These are phyloP conservation scores for Hirudo medicinalis DNA, from an alignment of 1,140 invertebrate genomes.

Conservation along the genomic window DNA sequence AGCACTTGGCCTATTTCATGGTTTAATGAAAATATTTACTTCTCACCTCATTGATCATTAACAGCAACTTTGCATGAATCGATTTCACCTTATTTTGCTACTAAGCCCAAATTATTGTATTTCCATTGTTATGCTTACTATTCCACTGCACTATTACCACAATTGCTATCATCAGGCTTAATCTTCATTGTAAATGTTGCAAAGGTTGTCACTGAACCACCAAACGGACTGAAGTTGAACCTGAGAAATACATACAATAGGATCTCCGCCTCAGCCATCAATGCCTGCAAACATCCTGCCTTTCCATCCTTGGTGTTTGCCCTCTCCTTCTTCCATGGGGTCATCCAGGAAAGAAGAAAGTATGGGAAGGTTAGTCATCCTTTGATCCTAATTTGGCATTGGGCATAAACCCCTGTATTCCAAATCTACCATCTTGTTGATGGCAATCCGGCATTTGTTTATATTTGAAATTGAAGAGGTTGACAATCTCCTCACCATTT, in stretches of 20 bases:
- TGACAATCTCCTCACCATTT: no score
- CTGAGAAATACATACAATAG: constrained; percentile 75
- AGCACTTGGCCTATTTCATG: not conserved
- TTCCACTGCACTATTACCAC: no score
- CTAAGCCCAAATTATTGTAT: no score
- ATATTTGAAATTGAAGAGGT: no score
- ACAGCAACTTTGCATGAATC: no score
- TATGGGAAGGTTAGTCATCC: constrained; percentile 58
- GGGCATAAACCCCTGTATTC: no score
- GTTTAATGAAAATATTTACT: not conserved
- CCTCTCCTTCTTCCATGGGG: constrained; percentile 53
- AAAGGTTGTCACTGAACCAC: constrained; percentile 71
- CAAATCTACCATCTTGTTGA: not conserved
- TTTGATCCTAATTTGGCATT: constrained; percentile 42
- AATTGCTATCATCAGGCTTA: no score
- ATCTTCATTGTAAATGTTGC: no score
- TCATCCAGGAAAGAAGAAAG: constrained; percentile 66
- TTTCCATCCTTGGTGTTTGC: constrained; percentile 27
- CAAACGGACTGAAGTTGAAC: constrained; percentile 75
- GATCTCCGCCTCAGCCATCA: constrained; percentile 55
- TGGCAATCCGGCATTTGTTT: not conserved
- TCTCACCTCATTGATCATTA: no score
- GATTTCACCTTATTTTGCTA: no score
- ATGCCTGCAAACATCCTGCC: constrained; percentile 56
- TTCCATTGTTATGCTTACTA: no score